Base-by-base conservation (phyloP, 2,113 vertebrate genomes). In the Limanda limanda region DNA sequence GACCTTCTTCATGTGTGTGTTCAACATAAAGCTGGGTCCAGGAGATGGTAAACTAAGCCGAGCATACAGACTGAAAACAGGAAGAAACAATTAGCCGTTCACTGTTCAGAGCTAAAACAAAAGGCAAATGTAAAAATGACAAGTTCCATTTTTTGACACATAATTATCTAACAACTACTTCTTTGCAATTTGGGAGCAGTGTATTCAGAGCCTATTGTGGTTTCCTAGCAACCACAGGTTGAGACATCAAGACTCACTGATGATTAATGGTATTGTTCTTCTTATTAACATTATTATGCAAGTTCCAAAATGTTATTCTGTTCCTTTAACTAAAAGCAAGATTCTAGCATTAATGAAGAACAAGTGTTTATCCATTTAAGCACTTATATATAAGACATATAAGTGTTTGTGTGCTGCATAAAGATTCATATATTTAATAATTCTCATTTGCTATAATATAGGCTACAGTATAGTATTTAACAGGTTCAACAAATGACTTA, bases 381-480 rank as follows among this genome's bases (percentile, higher is more conserved):
- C n/a, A n/a, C n/a, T n/a, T n/a, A n/a, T n/a, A n/a, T n/a, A n/a
- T n/a, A n/a, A n/a, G n/a, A n/a, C n/a, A n/a, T 10, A 20, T n/a
- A 52, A 20, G 7, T 7, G 6, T n/a, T 52, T 52, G 18, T 20
- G 20, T n/a, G 51, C 51, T 52, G 51, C 20, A 20, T 45, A 47
- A 1, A 24, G 37, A 31, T 68, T 76, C 48, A 56, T 42, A 14
- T 45, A 21, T 59, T 2, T 42, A 42, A 11, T 42, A 12, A 42
- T 42, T 42, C 3, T 42, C 40, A 42, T 31, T 31, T 31, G 1
- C 31, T 31, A 7, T 31, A 31, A 31, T 12, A 42, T 12, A 42
- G 11, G 12, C 21, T 31, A 15, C 21, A 57, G 21, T 79, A 37
- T n/a, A 52, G 64, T 23, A 66, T 66, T 21, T 45, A 60, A 27